Evolutionary conservation across 2,113 vertebrate genomes (phyloP), one percentile per base, ranked within the genome.

Genomic region (Urocolius indicus): DNA sequence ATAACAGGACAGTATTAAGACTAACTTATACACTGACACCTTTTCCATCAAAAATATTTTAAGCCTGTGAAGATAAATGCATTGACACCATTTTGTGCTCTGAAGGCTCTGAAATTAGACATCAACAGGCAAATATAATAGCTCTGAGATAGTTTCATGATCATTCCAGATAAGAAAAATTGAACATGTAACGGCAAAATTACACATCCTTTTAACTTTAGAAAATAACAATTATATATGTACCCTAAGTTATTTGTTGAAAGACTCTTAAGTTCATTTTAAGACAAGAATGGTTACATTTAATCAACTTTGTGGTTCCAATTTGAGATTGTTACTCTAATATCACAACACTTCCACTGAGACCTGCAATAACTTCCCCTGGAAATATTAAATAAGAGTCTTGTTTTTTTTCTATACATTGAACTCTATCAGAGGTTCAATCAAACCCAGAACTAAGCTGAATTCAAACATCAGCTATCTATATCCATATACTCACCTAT

Each of bases 81-180:
- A 9, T 67, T 86, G 76, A 51, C 43, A 80, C 9, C 2, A 1
- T 54, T 90, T 92, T 86, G 83, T 83, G 3, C 24, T 80, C 13
- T 88, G 61, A 94, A 93, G 79, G 29, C 54, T 76, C 85, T 83
- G 66, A 93, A 94, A 87, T 69, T 73, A 79, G 13, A 9, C 14
- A 51, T 41, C 38, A 63, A 43, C 22, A 78, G 27, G 24, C 10
- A 91, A 34, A 15, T 65, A 68, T 22, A 94, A 36, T n/a, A 22
- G 29, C 15, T 82, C 11, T 78, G 5, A 11, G n/a, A 55, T 6
- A 43, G 59, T 55, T 43, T 46, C n/a, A 20, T n/a, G 34, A 78
- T 68, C 68, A 59, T 4, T 15, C 6, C 9, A 71, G 57, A 49
- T 18, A 87, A 63, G n/a, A 65, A 9, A 62, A 87, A 49, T 6